Evolutionary conservation across 2,113 vertebrate species (phyloP).

Genomic region (Microcebus ravelobensis): DNA sequence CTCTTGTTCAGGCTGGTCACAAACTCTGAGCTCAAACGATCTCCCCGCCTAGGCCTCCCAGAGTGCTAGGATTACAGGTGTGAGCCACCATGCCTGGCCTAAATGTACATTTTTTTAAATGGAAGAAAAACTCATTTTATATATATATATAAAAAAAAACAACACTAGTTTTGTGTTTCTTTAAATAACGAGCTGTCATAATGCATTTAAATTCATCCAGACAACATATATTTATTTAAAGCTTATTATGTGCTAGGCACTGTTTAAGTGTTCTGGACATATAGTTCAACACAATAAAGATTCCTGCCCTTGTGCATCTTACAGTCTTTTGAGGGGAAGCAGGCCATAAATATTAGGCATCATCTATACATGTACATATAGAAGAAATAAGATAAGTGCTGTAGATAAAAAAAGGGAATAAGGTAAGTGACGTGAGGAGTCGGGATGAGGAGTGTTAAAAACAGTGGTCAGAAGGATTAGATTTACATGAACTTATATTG

Average conservation of each 20-base stretch:
- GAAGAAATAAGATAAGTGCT: background rate
- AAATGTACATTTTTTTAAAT: background rate
- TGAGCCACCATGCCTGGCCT: no score
- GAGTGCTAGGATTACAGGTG: no score
- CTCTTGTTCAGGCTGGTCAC: no score
- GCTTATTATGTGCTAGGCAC: background rate
- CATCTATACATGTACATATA: no score
- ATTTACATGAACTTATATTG: background rate
- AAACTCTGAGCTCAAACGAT: no score
- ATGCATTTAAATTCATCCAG: background rate
- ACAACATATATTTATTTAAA: background rate
- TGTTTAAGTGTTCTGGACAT: background rate
- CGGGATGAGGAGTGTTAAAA: background rate
- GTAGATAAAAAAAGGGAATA: background rate
- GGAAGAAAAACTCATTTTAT: background rate
- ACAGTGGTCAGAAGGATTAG: background rate
- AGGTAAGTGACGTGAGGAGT: background rate
- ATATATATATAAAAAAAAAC: background rate
- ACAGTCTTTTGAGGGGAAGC: background rate
- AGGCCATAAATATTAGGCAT: background rate
- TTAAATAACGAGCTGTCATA: background rate
- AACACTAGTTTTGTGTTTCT: background rate
- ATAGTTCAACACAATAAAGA: background rate
- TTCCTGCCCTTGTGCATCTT: background rate
- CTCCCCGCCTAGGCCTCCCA: no score